These are phyloP conservation scores for Osmoderma eremita DNA, from an alignment of 2,888 invertebrate species.

Conservation along the genomic window DNA sequence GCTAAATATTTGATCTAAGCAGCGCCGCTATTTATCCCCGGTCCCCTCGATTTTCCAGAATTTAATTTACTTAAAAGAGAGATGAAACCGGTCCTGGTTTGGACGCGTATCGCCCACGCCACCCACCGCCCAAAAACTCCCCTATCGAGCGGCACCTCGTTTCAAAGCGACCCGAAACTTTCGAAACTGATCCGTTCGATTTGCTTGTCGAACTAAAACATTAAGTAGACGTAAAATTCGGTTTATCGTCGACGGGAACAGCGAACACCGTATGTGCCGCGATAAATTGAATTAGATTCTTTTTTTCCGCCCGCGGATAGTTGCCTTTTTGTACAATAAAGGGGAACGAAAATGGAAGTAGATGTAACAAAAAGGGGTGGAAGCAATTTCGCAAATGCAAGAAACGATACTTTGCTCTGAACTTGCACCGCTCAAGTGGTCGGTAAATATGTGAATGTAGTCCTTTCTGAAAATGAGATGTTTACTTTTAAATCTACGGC, in stretches of 20 bases:
- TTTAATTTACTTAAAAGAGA: constrained; percentile 28
- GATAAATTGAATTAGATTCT: constrained; percentile 24
- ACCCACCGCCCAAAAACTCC: background rate
- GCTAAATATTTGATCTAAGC: constrained; percentile 27
- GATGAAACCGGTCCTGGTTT: constrained; percentile 4
- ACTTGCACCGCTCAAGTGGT: constrained; percentile 4
- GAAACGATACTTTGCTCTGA: background rate
- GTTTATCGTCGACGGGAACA: constrained; percentile 25
- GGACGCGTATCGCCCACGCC: background rate
- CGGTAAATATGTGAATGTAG: background rate
- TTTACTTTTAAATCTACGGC: no score
- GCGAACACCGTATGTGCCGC: constrained; percentile 5
- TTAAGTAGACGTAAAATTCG: constrained; percentile 28
- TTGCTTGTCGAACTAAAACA: constrained; percentile 36
- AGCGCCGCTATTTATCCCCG: constrained; percentile 13
- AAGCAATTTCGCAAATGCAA: constrained; percentile 24
- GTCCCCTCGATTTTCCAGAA: constrained; percentile 15
- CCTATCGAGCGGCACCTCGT: constrained; percentile 4
- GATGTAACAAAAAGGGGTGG: background rate
- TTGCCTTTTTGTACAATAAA: constrained; percentile 7
- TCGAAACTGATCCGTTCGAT: constrained; percentile 26
- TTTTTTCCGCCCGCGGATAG: constrained; percentile 1
- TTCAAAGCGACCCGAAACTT: constrained; percentile 23
- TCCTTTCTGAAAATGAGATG: background rate
- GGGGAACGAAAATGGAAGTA: background rate